These are phyloP conservation scores for Eolophus roseicapilla DNA, from an alignment of 2,113 vertebrate genomes.

Conservation along the genomic window DNA sequence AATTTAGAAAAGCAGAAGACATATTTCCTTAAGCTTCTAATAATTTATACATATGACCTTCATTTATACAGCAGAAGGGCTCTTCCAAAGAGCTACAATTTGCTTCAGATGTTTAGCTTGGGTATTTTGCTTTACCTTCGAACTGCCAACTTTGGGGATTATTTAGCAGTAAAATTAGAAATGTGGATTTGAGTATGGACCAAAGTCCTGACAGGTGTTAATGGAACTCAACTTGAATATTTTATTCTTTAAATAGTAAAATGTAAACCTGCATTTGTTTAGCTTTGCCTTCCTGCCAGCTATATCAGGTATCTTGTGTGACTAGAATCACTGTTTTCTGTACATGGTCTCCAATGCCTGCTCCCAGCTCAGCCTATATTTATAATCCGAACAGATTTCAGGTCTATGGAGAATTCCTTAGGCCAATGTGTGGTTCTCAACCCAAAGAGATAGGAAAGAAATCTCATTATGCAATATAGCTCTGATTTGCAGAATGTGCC, in stretches of 20 bases:
- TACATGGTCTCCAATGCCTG: conserved; percentile 33
- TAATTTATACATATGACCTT: conserved; percentile 63
- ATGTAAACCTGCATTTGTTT: conserved; percentile 66
- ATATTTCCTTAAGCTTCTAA: conserved; percentile 68
- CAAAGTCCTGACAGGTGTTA: conserved; percentile 66
- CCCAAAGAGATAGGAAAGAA: conserved; percentile 22
- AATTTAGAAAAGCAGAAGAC: conserved; percentile 61
- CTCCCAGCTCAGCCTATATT: conserved; percentile 28
- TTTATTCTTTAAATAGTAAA: conserved; percentile 69
- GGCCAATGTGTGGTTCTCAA: conserved; percentile 2
- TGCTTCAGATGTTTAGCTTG: conserved; percentile 62
- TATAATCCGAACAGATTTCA: conserved; percentile 46
- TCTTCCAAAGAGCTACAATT: conserved; percentile 55
- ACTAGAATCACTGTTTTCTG: conserved; percentile 66
- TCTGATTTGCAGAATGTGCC: not conserved
- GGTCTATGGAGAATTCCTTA: conserved; percentile 11
- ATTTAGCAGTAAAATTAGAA: conserved; percentile 68
- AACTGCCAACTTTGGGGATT: conserved; percentile 64
- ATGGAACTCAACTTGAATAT: conserved; percentile 63
- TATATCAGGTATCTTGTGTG: conserved; percentile 61
- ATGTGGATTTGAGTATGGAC: conserved; percentile 55
- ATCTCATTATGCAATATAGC: not conserved
- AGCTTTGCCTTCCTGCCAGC: conserved; percentile 55
- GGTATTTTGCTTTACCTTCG: conserved; percentile 50
- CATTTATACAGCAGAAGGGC: conserved; percentile 57